Evolutionary conservation across 2,113 vertebrate genomes (phyloP).

Genomic region (Gobiocypris rarus): DNA sequence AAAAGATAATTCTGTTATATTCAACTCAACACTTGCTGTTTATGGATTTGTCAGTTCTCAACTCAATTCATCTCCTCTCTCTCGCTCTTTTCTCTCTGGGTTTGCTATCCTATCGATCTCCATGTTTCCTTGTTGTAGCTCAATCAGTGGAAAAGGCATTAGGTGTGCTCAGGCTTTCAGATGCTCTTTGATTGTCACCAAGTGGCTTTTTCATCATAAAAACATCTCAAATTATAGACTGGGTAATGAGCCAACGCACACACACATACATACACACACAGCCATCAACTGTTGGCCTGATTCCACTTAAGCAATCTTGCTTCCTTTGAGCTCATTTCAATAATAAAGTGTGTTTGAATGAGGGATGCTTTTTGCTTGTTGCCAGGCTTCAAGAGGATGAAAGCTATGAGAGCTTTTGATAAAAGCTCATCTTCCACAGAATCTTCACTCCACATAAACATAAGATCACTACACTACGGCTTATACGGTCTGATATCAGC

Average conservation of each 20-base stretch:
- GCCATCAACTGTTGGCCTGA: conserved; percentile 39
- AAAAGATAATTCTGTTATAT: conserved; percentile 12
- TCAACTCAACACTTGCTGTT: conserved; percentile 18
- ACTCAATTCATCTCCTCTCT: conserved; percentile 21
- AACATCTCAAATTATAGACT: conserved; percentile 42
- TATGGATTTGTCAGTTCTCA: conserved; percentile 2
- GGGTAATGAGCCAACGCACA: conserved; percentile 26
- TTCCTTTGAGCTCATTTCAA: conserved; percentile 43
- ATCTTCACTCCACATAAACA: conserved; percentile 22
- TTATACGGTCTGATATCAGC: neutral
- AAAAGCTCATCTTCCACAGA: conserved; percentile 31
- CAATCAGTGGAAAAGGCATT: conserved; percentile 38
- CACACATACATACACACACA: neutral
- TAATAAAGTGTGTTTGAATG: conserved; percentile 46
- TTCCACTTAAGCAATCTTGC: conserved; percentile 42
- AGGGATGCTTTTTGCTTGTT: conserved; percentile 43
- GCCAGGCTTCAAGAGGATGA: conserved; percentile 39
- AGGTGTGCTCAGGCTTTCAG: conserved; percentile 37
- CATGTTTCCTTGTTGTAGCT: neutral
- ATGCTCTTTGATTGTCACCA: conserved; percentile 46
- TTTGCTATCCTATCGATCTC: conserved; percentile 30
- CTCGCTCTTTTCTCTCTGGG: neutral
- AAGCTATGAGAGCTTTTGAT: conserved; percentile 45
- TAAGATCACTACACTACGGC: neutral
- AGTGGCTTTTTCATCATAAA: conserved; percentile 43